Evolutionary conservation across 2,113 vertebrate species (phyloP).

Genomic region (Melanocharis versteri): DNA sequence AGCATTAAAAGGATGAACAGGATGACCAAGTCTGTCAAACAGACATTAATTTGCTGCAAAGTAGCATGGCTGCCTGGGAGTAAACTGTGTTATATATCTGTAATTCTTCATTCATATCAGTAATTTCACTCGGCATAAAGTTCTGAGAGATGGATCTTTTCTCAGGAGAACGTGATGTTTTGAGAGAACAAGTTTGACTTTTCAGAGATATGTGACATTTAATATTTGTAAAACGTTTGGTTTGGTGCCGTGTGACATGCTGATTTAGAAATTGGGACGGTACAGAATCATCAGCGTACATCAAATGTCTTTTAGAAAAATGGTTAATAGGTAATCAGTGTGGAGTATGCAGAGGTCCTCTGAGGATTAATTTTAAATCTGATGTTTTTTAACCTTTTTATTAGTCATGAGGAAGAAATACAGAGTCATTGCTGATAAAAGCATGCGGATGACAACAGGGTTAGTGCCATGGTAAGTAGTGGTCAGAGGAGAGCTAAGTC

Average conservation of each 20-base stretch:
- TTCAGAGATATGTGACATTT: background rate
- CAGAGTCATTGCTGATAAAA: background rate
- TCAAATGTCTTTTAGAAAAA: background rate
- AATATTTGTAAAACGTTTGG: background rate
- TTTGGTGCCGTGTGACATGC: background rate
- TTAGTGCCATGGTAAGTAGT: background rate
- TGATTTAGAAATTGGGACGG: background rate
- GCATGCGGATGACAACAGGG: background rate
- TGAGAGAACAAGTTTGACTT: background rate
- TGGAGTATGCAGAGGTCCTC: background rate
- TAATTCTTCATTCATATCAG: background rate
- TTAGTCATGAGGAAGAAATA: background rate
- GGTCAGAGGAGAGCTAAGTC: background rate
- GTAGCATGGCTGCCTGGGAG: background rate
- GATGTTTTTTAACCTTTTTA: constrained; percentile 27
- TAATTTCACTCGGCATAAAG: background rate
- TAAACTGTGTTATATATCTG: background rate
- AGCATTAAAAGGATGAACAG: background rate
- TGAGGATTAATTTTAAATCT: background rate
- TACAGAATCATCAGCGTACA: background rate
- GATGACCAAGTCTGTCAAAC: background rate
- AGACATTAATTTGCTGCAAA: background rate
- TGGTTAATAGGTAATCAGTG: background rate
- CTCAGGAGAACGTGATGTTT: background rate
- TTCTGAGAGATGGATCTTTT: background rate